These are phyloP conservation scores for Hypomecis punctinalis DNA, from an alignment of 2,888 invertebrate species.

Conservation along the genomic window DNA sequence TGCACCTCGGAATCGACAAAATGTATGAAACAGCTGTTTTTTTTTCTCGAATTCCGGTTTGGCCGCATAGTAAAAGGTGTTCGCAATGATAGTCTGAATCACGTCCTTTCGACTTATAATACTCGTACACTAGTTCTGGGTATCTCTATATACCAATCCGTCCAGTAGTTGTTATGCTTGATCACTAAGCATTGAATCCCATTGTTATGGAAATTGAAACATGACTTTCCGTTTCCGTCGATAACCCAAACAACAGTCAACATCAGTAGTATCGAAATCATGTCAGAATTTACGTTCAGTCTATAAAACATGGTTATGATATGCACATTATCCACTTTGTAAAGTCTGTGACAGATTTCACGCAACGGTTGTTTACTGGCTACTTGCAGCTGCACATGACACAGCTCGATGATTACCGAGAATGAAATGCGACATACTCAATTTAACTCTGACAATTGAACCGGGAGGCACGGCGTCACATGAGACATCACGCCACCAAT, in stretches of 20 bases:
- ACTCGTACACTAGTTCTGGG: no score
- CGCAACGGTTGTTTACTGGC: constrained; percentile 27
- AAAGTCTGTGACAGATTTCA: constrained; percentile 24
- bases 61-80: no score
- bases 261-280: background rate
- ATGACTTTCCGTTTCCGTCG: no score
- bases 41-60: no score
- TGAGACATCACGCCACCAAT: constrained; percentile 31
- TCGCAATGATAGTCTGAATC: no score
- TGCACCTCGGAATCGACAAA: no score
- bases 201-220: no score
- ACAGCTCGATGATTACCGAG: constrained; percentile 57
- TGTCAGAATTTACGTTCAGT: background rate
- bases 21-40: no score
- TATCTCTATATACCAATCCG: no score
- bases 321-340: constrained; percentile 25
- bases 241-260: background rate
- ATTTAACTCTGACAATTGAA: constrained; percentile 72
- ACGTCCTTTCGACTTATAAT: no score
- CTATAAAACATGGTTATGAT: background rate
- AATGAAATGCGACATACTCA: constrained; percentile 64
- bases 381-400: constrained; percentile 38
- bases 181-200: no score
- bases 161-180: no score
- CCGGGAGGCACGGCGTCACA: constrained; percentile 45